phyloP scores from a whole-genome alignment of 2,888 invertebrate species.

The Ormyrus rosae region DNA sequence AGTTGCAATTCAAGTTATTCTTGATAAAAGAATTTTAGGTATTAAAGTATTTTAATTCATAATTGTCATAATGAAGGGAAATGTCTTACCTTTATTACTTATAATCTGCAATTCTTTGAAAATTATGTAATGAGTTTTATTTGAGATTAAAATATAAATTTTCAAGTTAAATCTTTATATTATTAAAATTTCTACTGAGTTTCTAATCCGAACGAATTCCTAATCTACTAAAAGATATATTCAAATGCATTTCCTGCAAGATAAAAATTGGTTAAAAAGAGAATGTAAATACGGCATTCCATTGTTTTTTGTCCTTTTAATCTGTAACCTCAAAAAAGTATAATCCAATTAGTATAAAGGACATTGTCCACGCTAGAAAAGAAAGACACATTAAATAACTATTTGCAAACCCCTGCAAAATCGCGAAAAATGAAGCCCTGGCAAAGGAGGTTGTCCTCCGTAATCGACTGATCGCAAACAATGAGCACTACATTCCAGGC shows the following conservation, averaged over 20 bases:
- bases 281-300: conserved; percentile 2
- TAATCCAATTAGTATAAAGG: background rate
- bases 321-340: background rate
- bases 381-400: background rate
- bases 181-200: too few relatives aligned
- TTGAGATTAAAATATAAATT: too few relatives aligned
- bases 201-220: too few relatives aligned
- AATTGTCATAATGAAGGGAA: background rate
- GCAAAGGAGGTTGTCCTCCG: conserved; percentile 22
- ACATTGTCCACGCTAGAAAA: background rate
- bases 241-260: too few relatives aligned
- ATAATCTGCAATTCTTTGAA: too few relatives aligned
- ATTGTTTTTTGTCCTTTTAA: conserved; percentile 10
- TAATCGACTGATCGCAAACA: conserved; percentile 18
- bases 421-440: conserved; percentile 19
- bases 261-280: background rate
- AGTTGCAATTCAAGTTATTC: too few relatives aligned
- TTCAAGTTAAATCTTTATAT: too few relatives aligned
- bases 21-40: background rate
- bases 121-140: too few relatives aligned
- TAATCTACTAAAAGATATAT: too few relatives aligned
- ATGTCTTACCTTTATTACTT: too few relatives aligned
- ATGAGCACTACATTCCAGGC: conserved; percentile 53
- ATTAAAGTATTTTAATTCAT: background rate
- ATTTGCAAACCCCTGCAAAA: background rate